Base-by-base conservation (phyloP, 2,888 invertebrate genomes). In the Abscondita cerata region DNA sequence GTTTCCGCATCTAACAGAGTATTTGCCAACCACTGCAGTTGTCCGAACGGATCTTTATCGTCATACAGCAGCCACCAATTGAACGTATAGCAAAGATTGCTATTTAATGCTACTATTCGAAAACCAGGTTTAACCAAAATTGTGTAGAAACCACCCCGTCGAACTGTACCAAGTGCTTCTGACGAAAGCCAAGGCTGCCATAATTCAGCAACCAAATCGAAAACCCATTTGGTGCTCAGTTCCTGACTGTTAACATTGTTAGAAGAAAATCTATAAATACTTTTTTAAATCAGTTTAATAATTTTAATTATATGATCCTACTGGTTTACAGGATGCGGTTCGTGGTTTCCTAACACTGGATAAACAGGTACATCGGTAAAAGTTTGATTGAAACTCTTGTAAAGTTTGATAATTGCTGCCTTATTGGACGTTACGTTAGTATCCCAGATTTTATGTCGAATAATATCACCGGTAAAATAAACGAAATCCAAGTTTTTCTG, bases 391-490 rank as follows among this genome's bases (percentile, higher is more conserved):
- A 85, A 68, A 59, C 38, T 64, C 41, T 44, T 73, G 40, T 85
- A 83, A 5, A 87, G 78, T 64, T 84, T 82, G 1, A 74, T 75
- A 52, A 92, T 84, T 64, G 85, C 83, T 1, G 83, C 78, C 0
- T 83, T 79, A 71, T 93, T 93, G 65, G 84, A 81, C 47, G 84
- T 82, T 31, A 83, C 80, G 0, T 88, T 86, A 1, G 95, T 95
- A 68, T 88, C 87, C 96, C 96, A 96, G n/a, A 93, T 85, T 66
- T 90, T 89, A 75, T 96, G 96, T 70, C 93, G 90, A 40, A 95
- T 86, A 2, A 93, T 85, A 75, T 96, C 96, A 1, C 96, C 96
- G 15, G 95, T 92, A 77, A 92, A 91, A 72, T 94, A 89, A 5
- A 96, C 83, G 19, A 85, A 84, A 66, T 89, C 87, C 13, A 88